Evolutionary conservation across 2,113 vertebrate genomes (phyloP).

Genomic region (Aspiorhynchus laticeps): DNA sequence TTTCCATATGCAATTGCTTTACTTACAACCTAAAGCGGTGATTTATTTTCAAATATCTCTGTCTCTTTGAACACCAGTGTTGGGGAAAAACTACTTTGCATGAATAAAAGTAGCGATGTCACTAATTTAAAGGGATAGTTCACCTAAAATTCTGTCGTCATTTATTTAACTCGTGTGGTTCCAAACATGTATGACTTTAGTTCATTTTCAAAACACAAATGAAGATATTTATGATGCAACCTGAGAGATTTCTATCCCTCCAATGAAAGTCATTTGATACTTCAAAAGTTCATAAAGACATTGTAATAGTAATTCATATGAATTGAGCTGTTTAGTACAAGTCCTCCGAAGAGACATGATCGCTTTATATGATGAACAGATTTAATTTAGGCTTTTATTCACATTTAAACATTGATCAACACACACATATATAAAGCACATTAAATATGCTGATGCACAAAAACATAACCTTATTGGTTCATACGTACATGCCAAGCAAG

Average conservation of each 20-base stretch:
- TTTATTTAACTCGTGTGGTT: neutral
- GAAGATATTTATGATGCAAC: neutral
- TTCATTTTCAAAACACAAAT: neutral
- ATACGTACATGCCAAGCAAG: neutral
- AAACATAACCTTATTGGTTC: neutral
- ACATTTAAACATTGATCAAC: neutral
- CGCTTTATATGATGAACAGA: neutral
- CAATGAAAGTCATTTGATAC: neutral
- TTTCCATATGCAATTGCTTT: neutral
- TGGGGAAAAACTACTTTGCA: neutral
- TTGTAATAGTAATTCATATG: neutral
- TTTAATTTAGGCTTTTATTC: neutral
- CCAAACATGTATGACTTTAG: neutral
- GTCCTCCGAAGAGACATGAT: neutral
- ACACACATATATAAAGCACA: neutral
- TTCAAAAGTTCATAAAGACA: neutral
- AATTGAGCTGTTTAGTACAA: neutral
- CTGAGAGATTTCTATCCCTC: neutral
- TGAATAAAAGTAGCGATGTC: neutral
- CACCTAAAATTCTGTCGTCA: neutral
- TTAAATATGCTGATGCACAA: too few relatives aligned
- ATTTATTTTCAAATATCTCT: neutral
- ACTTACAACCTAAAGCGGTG: neutral
- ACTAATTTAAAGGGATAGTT: neutral
- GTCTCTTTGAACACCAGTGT: neutral